phyloP scores from a whole-genome alignment of 2,888 invertebrate genomes.

The Pedicia rivosa region DNA sequence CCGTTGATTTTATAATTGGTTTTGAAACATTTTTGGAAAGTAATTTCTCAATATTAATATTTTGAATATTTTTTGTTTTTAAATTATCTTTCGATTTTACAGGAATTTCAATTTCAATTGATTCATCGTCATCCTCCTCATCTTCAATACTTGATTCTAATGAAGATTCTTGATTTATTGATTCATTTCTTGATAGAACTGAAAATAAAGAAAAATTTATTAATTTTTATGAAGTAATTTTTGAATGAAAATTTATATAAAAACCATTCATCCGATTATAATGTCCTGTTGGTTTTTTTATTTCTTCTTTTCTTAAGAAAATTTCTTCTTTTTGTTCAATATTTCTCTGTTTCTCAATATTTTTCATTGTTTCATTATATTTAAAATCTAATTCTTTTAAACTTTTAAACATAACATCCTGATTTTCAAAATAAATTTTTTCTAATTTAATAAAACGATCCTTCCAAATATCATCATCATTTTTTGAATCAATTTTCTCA shows the following conservation, averaged over 20 bases:
- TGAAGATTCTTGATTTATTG: background rate
- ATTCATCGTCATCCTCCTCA: background rate
- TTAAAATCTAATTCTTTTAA: background rate
- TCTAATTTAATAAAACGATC: background rate
- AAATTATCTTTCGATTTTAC: background rate
- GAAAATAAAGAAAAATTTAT: too few species aligned
- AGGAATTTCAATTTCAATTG: background rate
- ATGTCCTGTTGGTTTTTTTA: background rate
- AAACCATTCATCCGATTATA: too few species aligned
- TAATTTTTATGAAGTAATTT: too few species aligned
- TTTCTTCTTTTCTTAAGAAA: background rate
- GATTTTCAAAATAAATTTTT: slow-evolving; percentile 8
- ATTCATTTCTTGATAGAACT: background rate
- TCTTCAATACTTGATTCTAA: background rate
- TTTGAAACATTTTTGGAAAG: background rate
- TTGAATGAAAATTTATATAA: too few species aligned
- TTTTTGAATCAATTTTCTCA: background rate
- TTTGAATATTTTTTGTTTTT: background rate
- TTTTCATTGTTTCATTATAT: slow-evolving; percentile 1
- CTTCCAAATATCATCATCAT: slow-evolving; percentile 8
- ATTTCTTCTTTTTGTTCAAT: background rate
- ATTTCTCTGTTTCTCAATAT: slow-evolving; percentile 2
- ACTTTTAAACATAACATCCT: slow-evolving; percentile 10
- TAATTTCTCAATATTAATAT: background rate
- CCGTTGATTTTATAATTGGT: too few species aligned